Evolutionary conservation across 2,797 vertebrate species (phyloP), one percentile per base, ranked within the genome.

Genomic region (Macroramphosus scolopax): DNA sequence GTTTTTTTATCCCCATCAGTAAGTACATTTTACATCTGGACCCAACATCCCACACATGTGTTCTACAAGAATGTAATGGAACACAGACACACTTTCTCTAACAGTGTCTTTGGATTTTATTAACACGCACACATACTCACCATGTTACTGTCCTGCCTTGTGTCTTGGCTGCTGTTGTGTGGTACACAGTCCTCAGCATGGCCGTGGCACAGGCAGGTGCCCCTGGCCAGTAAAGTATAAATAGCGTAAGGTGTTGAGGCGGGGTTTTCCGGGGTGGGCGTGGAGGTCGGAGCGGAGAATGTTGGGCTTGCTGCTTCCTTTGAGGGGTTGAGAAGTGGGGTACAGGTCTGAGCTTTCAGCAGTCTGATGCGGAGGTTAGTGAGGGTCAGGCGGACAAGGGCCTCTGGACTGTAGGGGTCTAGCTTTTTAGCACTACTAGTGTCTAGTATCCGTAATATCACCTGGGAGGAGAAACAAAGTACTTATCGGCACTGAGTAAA

Each of bases 201-300:
- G 3, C 94, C 94, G 0, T 95, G 91, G 55, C 94, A 95, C 58
- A 95, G 87, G 63, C 93, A 95, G 42, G 92, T 94, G 22, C 94
- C 94, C 36, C 87, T 88, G 42, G 92, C 75, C 59, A 93, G 84
- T 59, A 95, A 81, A 63, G 92, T 91, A 56, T 91, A 95, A 77
- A 95, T 85, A 55, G 93, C 91, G 45, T 92, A 95, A 40, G 90
- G 77, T 31, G 85, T 77, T 44, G 87, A 87, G 8, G 77, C 59
- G 20, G 84, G 61, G 6, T 80, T 87, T 54, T 89, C 51, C 17
- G 45, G 7, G 6, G 29, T 42, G 18, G 46, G 24, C 13, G 34
- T 54, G 8, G 36, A 32, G 1, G 32, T 59, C 33, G 16, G 56
- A 37, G 50, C 17, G 32, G 66, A 50, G 25, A 12, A 44, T 14